A percentile compares a stretch with the other conserved stretches of the same genome.
Evolutionary conservation across 2,113 vertebrate genomes (phyloP).

Genomic region (Melanerpes formicivorus): DNA sequence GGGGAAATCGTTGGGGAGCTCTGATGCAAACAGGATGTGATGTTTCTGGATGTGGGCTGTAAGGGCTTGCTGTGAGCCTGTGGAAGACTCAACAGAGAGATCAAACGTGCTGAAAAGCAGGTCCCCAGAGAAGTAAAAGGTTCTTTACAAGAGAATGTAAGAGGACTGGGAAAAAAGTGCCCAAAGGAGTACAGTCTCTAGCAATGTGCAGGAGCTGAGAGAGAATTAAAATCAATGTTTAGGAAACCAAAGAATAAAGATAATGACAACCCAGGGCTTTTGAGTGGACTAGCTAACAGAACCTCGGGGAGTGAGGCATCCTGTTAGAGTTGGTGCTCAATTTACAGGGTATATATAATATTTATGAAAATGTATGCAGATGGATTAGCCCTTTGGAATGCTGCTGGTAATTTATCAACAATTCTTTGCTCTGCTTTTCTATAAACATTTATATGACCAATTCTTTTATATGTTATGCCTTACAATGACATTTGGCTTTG

Average conservation of each 20-base stretch:
- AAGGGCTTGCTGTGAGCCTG: background rate
- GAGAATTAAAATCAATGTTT: background rate
- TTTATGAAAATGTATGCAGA: constrained; percentile 23
- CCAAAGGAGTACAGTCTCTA: background rate
- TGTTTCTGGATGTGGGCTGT: constrained; percentile 24
- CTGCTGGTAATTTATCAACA: background rate
- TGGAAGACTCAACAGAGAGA: constrained; percentile 2
- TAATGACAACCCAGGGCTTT: background rate
- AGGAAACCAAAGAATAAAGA: background rate
- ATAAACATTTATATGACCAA: constrained; percentile 59
- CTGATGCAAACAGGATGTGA: constrained; percentile 31
- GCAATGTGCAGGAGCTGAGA: background rate
- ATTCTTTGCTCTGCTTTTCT: constrained; percentile 15
- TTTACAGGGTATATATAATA: background rate
- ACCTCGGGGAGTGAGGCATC: background rate
- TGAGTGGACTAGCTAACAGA: background rate
- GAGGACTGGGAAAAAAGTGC: background rate
- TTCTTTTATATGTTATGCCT: constrained; percentile 48
- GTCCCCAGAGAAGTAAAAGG: background rate
- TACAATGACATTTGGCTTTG: constrained; percentile 37
- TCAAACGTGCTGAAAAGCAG: background rate
- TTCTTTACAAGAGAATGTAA: background rate
- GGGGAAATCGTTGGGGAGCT: constrained; percentile 21
- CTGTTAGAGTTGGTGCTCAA: background rate
- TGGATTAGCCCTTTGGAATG: background rate